A percentile compares a stretch with the other conserved stretches of the same genome.
These are phyloP conservation scores for Agrilus planipennis DNA, from an alignment of 1,140 invertebrate species.

Conservation along the genomic window DNA sequence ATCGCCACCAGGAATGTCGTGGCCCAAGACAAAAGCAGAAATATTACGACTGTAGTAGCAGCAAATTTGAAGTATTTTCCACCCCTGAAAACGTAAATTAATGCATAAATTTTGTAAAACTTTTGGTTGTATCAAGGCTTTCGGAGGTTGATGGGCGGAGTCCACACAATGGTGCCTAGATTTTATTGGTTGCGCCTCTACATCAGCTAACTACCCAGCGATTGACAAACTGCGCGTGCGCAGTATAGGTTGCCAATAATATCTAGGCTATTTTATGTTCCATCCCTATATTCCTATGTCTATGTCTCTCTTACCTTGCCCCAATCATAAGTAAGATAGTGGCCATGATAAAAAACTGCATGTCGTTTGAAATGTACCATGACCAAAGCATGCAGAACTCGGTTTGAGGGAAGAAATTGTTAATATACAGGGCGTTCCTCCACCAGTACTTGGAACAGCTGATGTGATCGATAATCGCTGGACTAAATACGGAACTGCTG, in stretches of 20 bases:
- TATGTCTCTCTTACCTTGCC: constrained; percentile 56
- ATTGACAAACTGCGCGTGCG: too few relatives aligned
- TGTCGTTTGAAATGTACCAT: constrained; percentile 88
- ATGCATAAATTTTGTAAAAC: background rate
- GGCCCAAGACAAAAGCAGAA: constrained; percentile 60
- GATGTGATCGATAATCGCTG: constrained; percentile 55
- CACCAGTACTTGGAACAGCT: constrained; percentile 72
- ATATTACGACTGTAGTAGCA: constrained; percentile 37
- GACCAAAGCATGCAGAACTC: constrained; percentile 84
- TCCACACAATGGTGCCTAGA: too few relatives aligned
- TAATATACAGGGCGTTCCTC: constrained; percentile 70
- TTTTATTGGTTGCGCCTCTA: too few relatives aligned
- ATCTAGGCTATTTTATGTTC: too few relatives aligned
- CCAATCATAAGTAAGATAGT: constrained; percentile 60
- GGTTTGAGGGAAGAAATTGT: constrained; percentile 61
- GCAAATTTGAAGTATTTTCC: constrained; percentile 37
- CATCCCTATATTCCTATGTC: too few relatives aligned
- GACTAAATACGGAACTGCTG: constrained; percentile 62
- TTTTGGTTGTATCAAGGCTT: background rate
- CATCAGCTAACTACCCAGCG: too few relatives aligned
- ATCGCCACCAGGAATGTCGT: constrained; percentile 63
- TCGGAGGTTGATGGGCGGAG: too few relatives aligned
- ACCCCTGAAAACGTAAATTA: constrained; percentile 22
- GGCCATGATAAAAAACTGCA: constrained; percentile 73
- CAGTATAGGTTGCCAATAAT: too few relatives aligned